These are phyloP conservation scores for Cantharis nigra DNA, from an alignment of 2,888 invertebrate species.

Conservation along the genomic window DNA sequence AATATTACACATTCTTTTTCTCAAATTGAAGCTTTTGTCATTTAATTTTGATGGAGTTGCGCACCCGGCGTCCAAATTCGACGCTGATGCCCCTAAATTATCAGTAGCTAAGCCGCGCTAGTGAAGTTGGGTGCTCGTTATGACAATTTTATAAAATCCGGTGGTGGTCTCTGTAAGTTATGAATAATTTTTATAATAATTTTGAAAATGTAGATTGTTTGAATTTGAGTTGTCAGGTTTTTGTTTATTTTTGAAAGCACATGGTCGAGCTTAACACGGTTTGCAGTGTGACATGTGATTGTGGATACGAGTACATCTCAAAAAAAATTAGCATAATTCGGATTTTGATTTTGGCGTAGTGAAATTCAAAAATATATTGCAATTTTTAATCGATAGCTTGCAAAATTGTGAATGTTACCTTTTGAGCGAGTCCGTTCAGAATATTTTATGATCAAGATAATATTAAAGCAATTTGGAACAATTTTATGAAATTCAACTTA, in stretches of 20 bases:
- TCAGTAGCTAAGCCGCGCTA: constrained; percentile 57
- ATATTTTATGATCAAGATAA: constrained; percentile 3
- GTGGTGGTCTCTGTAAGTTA: constrained; percentile 55
- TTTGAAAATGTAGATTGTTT: neutral
- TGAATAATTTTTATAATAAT: constrained; percentile 7
- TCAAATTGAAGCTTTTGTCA: constrained; percentile 55
- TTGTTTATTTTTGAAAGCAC: neutral
- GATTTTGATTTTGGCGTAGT: neutral
- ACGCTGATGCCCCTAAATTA: constrained; percentile 53
- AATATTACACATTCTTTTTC: constrained; percentile 15
- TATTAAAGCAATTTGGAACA: constrained; percentile 17
- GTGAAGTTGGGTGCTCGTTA: constrained; percentile 57
- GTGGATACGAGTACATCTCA: neutral
- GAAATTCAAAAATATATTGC: neutral
- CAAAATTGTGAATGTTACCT: neutral
- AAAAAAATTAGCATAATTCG: neutral
- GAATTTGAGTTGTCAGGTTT: neutral
- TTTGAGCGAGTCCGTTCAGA: neutral
- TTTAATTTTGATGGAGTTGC: constrained; percentile 55
- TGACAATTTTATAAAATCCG: constrained; percentile 55
- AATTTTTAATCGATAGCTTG: neutral
- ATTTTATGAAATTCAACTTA: constrained; percentile 21
- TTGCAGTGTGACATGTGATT: neutral
- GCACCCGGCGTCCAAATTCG: constrained; percentile 51
- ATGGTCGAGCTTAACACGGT: neutral